Percentiles rank a stretch among this genome's conserved stretches.
Evolutionary conservation across 2,888 invertebrate genomes (phyloP).

Genomic region (Acrocyrtus sp.): DNA sequence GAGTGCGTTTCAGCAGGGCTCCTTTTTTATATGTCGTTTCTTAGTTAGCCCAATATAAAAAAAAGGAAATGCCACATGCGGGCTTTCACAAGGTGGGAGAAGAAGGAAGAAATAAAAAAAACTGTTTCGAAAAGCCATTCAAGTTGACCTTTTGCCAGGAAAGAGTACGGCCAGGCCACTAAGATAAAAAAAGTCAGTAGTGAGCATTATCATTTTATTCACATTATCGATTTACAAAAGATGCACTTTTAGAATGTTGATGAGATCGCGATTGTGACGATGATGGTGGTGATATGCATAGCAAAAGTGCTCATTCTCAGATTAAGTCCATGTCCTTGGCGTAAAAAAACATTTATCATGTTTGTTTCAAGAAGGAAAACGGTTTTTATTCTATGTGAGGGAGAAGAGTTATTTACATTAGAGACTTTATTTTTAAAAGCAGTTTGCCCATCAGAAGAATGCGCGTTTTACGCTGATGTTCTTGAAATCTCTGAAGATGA

Average conservation of each 20-base stretch:
- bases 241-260: slow-evolving; percentile 23
- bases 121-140: slow-evolving; percentile 1
- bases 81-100: slow-evolving; percentile 2
- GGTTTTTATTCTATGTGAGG: no score
- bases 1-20: slow-evolving; percentile 5
- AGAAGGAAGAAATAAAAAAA: no score
- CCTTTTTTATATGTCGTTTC: not conserved
- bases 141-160: not conserved
- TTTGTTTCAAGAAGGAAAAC: no score
- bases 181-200: no score
- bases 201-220: not conserved
- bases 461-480: no score
- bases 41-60: not conserved
- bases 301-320: slow-evolving; percentile 2
- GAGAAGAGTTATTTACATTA: no score
- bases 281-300: slow-evolving; percentile 31
- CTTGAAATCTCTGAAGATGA: no score
- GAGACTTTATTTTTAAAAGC: no score
- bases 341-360: not conserved
- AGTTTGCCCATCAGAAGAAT: no score
- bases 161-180: no score
- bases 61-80: slow-evolving; percentile 48
- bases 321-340: not conserved
- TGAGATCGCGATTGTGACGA: no score
- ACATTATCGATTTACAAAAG: not conserved